Evolutionary conservation across 1,140 invertebrate species (phyloP), one percentile per base, ranked within the genome.

Genomic region (Tetragonula clypearis): DNA sequence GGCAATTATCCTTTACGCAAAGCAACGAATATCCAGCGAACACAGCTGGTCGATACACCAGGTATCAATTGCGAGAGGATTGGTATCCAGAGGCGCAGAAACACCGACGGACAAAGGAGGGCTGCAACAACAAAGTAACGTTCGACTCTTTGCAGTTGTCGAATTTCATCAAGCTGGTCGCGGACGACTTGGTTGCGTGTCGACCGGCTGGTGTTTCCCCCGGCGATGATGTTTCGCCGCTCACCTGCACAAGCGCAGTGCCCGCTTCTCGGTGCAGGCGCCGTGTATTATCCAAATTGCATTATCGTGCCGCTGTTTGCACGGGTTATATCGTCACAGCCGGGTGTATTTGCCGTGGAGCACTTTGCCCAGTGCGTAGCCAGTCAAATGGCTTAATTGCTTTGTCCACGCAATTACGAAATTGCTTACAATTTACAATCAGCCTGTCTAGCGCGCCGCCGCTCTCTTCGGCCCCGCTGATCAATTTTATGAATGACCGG

Each of bases 351-450:
- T 91, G 87, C 85, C 82, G 86, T 88, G 83, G 82, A 90, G 86
- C 90, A 80, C 87, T 88, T 91, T 84, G 80, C 83, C 84, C 23
- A 49, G 77, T 83, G 87, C 87, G 90, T 85, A 90, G 83, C 89
- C 89, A 88, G 92, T 93, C 91, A 90, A 93, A 92, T 92, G 92
- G 89, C 90, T 92, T 93, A 93, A 93, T 93, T 93, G 91, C 92
- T 93, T 90, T 92, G 92, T 92, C 91, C 90, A 92, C 87, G 91
- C 91, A 93, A 93, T 93, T 93, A 93, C 92, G 91, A 92, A 93
- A 93, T 93, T 93, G 92, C 92, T 93, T 92, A 93, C 92, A 92
- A 93, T 93, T 93, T 91, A 92, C 92, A 93, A 93, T 93, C 91
- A 92, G 84, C 77, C 88, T 58, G 66, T 85, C 69, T 73, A 79